phyloP scores from a whole-genome alignment of 2,113 vertebrate genomes.

The Phylloscopus trochiloides region DNA sequence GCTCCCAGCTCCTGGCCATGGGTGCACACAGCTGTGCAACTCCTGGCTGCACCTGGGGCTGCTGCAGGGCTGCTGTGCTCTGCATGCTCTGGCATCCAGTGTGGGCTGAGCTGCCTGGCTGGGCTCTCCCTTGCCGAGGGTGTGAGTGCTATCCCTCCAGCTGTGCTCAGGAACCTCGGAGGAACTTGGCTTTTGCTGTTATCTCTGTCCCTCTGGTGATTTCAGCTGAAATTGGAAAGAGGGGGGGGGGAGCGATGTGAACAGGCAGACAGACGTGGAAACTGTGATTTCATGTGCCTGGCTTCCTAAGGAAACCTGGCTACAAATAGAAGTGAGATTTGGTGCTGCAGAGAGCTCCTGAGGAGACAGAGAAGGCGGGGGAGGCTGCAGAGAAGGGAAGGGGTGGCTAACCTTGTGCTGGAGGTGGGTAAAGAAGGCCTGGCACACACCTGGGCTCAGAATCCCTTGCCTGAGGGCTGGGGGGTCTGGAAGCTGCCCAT shows the following conservation, averaged over 20 bases:
- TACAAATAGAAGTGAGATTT: constrained; percentile 5
- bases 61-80: background rate
- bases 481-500: background rate
- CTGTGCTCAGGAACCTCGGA: background rate
- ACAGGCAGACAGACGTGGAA: constrained; percentile 12
- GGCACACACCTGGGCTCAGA: background rate
- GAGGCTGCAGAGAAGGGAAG: background rate
- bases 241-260: background rate
- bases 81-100: background rate
- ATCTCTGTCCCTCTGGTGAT: background rate
- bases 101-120: background rate
- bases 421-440: background rate
- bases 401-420: background rate
- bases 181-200: background rate
- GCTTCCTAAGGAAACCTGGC: constrained; percentile 45
- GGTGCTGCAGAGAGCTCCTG: background rate
- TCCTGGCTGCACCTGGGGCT: background rate
- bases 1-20: background rate
- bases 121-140: background rate
- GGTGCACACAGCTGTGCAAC: background rate
- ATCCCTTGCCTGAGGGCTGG: background rate
- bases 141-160: background rate
- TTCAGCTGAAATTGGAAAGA: background rate
- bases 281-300: constrained; percentile 32
- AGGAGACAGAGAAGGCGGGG: background rate